Base-by-base conservation (phyloP, 2,113 vertebrate genomes). In the Bos indicus region DNA sequence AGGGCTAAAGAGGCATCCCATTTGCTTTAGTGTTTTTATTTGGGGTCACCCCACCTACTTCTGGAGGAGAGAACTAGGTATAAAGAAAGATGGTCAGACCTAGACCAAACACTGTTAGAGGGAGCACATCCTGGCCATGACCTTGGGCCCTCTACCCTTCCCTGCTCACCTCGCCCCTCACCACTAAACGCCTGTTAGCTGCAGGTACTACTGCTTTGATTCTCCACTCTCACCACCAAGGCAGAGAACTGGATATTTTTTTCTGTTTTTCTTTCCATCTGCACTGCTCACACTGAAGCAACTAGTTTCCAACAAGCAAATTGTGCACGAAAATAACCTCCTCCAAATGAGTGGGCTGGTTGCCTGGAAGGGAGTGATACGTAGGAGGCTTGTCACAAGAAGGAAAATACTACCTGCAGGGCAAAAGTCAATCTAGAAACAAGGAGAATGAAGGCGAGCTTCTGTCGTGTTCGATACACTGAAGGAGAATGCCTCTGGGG, bases 261-360 rank as follows among this genome's bases (percentile, higher is more conserved):
- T 67, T 54, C n/a, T 59, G 57, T 56, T 82, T 54, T 77, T 71
- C n/a, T 96, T 96, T 95, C 82, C 71, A 40, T 83, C 54, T 89
- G 67, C 30, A 82, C 43, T 56, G n/a, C 51, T 93, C n/a, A 95
- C 54, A 28, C 3, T 60, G 71, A 96, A 83, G 64, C 46, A 62
- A 71, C 60, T 17, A 71, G 67, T 89, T 96, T 93, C 78, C n/a
- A 83, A 56, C 56, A 94, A 95, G 51, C 28, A 48, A 91, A 78
- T 1, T 14, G 6, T 56, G 43, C 87, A 71, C 51, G 89, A 74
- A 97, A 97, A 95, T 89, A 96, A 62, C 62, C 71, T 97, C n/a
- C 21, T 67, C 62, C 60, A 87, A 52, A 89, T 92, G 78, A 96
- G 97, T 93, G 83, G 90, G 94, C 43, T 11, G 14, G 90, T 48